A percentile compares a stretch with the other conserved stretches of the same genome.
These are phyloP conservation scores for Cheilosia pagana DNA, from an alignment of 2,888 invertebrate genomes.

Conservation along the genomic window DNA sequence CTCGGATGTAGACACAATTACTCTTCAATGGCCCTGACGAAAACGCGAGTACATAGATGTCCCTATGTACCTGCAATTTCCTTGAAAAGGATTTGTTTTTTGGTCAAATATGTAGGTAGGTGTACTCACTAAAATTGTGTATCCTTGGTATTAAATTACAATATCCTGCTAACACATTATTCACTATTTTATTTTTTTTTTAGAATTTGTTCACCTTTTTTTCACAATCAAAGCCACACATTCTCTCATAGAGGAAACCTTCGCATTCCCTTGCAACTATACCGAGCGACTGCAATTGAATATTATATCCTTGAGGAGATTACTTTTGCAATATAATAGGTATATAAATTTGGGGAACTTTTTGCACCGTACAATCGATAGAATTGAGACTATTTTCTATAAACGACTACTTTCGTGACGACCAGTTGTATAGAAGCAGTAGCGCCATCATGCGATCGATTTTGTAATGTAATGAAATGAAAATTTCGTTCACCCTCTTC, in stretches of 20 bases:
- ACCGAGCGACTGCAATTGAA: conserved; percentile 10
- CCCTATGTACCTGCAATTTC: not conserved
- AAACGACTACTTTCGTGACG: conserved; percentile 61
- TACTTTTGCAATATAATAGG: not conserved
- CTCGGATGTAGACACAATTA: conserved; percentile 58
- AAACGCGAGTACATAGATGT: not conserved
- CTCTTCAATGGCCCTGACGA: conserved; percentile 62
- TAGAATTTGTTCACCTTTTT: conserved; percentile 33
- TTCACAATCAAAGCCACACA: conserved; percentile 46
- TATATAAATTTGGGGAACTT: not conserved
- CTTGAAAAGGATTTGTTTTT: not conserved
- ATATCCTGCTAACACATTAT: conserved; percentile 43
- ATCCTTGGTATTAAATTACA: conserved; percentile 34
- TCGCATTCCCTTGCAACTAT: conserved; percentile 25
- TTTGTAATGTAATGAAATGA: conserved; percentile 73
- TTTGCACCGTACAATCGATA: conserved; percentile 46
- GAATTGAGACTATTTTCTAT: conserved; percentile 51
- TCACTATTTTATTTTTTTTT: conserved; percentile 22
- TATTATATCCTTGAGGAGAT: conserved; percentile 26
- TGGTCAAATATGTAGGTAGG: not conserved
- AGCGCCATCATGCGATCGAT: conserved; percentile 75
- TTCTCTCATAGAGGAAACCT: conserved; percentile 16
- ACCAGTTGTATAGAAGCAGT: conserved; percentile 50
- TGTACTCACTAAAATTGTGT: conserved; percentile 49
- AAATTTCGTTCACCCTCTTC: conserved; percentile 70